These are phyloP conservation scores for Opisthocomus hoazin DNA, from an alignment of 2,113 vertebrate species.

Conservation along the genomic window DNA sequence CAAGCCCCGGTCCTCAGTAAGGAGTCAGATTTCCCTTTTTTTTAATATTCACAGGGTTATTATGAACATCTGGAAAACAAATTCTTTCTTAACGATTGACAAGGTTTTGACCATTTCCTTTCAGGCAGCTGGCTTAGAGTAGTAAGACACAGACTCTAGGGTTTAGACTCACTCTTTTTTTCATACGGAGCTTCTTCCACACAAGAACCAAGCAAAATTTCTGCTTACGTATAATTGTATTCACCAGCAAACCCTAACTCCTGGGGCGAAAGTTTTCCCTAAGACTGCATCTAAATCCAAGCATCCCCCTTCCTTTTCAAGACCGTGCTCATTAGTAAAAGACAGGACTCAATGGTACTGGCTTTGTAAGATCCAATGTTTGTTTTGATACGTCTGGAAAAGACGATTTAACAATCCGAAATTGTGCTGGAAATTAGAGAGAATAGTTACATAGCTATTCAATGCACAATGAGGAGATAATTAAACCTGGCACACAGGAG, in stretches of 20 bases:
- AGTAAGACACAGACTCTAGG: background rate
- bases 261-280: background rate
- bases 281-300: background rate
- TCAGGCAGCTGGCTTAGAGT: slow-evolving; percentile 7
- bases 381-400: background rate
- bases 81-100: slow-evolving; percentile 33
- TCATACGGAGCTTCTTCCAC: background rate
- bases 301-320: background rate
- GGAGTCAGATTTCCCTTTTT: background rate
- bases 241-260: background rate
- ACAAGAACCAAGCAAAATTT: background rate
- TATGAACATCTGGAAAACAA: slow-evolving; percentile 56
- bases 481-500: background rate
- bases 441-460: background rate
- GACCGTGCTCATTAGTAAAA: background rate
- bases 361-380: background rate
- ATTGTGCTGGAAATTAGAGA: background rate
- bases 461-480: background rate
- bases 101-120: slow-evolving; percentile 41
- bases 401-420: background rate
- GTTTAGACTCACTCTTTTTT: background rate
- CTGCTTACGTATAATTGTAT: background rate
- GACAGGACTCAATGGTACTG: background rate
- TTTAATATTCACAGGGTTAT: background rate
- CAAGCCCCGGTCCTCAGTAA: background rate